phyloP scores from a whole-genome alignment of 2,888 invertebrate species.

The Ochropleura plecta region DNA sequence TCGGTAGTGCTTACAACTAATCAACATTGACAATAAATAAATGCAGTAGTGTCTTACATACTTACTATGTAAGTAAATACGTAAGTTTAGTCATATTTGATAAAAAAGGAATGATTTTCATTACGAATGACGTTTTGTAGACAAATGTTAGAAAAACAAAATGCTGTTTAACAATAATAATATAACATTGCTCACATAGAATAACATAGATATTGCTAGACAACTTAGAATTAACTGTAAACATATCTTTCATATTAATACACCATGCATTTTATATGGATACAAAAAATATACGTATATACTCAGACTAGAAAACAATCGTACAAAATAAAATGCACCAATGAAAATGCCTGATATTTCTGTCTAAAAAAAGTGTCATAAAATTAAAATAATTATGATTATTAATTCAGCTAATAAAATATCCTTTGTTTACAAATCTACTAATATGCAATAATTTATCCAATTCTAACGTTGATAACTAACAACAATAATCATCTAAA shows the following conservation, averaged over 20 bases:
- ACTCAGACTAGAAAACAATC: background rate
- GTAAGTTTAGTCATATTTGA: background rate
- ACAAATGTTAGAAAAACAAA: background rate
- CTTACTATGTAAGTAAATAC: background rate
- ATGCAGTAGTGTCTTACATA: slow-evolving; percentile 33
- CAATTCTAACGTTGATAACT: background rate
- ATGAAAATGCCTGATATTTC: background rate
- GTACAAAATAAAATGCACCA: background rate
- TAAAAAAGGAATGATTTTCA: background rate
- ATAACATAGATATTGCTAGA: slow-evolving; percentile 23
- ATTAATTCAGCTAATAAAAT: background rate
- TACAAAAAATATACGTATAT: background rate
- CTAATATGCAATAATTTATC: slow-evolving; percentile 3
- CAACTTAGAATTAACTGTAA: background rate
- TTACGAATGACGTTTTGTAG: background rate
- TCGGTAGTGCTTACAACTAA: slow-evolving; percentile 65
- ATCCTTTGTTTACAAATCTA: slow-evolving; percentile 1
- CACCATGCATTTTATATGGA: background rate
- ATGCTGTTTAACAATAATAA: slow-evolving; percentile 4
- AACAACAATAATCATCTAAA: slow-evolving; percentile 25
- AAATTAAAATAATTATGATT: background rate
- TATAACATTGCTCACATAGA: slow-evolving; percentile 12
- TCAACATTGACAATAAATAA: slow-evolving; percentile 60
- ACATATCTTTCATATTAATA: background rate
- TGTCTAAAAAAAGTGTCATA: background rate